phyloP scores from a whole-genome alignment of 2,888 invertebrate species.

The Perdita meconis region DNA sequence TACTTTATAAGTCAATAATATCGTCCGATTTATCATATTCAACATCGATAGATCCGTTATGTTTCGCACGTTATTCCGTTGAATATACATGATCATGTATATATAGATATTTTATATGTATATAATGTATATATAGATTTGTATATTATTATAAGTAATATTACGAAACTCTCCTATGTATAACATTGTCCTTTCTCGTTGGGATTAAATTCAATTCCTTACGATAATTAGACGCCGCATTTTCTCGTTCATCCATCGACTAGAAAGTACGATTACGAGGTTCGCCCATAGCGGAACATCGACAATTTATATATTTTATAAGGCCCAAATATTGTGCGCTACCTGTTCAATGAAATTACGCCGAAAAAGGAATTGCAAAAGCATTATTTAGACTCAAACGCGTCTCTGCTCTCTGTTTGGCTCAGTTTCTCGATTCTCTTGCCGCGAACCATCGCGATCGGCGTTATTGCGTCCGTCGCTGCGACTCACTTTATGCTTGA shows the following conservation, averaged over 20 bases:
- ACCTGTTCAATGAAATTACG: constrained; percentile 71
- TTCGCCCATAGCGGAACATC: constrained; percentile 62
- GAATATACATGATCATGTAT: constrained; percentile 52
- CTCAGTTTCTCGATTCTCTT: constrained; percentile 60
- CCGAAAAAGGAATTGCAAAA: constrained; percentile 61
- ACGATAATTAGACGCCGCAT: constrained; percentile 53
- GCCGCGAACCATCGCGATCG: background rate
- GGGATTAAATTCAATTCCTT: constrained; percentile 67
- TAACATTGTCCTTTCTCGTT: constrained; percentile 46
- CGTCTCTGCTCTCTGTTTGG: constrained; percentile 28
- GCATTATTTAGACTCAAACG: constrained; percentile 38
- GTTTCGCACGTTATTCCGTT: constrained; percentile 37
- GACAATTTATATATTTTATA: constrained; percentile 69
- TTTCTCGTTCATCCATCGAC: constrained; percentile 32
- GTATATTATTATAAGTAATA: constrained; percentile 57
- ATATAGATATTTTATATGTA: constrained; percentile 36
- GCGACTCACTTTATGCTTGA: constrained; percentile 49
- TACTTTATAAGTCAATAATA: constrained; percentile 36
- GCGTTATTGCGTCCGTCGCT: background rate
- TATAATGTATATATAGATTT: constrained; percentile 41
- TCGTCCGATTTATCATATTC: constrained; percentile 43
- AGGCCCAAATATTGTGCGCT: constrained; percentile 75
- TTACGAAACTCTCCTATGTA: constrained; percentile 58
- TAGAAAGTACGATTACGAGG: constrained; percentile 35
- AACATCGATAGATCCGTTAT: constrained; percentile 56